Conservation (phyloP, 2,797 vertebrate species). For the Pseudochaenichthys georgianus region DNA sequence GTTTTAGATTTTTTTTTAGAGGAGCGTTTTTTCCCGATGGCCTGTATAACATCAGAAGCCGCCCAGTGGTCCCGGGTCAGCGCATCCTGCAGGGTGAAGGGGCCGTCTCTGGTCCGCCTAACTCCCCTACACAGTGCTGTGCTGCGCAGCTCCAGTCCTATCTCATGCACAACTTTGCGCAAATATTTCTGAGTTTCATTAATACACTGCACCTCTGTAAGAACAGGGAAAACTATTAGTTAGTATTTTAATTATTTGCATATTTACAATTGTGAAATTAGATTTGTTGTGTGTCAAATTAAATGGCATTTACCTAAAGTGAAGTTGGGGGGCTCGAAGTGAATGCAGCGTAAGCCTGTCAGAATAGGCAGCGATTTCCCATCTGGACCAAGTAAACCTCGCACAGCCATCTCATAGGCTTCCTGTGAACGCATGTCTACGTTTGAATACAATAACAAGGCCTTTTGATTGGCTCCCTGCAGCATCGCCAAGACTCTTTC, state of each 20-base stretch:
- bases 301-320: slow-evolving; percentile 88
- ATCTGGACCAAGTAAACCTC: slow-evolving; percentile 89
- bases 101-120: slow-evolving; percentile 89
- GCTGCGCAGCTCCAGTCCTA: slow-evolving; percentile 93
- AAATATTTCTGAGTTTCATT: slow-evolving; percentile 94
- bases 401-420: slow-evolving; percentile 93
- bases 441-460: slow-evolving; percentile 90
- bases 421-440: slow-evolving; percentile 92
- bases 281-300: background rate
- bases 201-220: slow-evolving; percentile 92
- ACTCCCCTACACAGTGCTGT: slow-evolving; percentile 89
- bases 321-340: slow-evolving; percentile 90
- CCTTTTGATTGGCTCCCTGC: slow-evolving; percentile 94
- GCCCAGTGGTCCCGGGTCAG: slow-evolving; percentile 90
- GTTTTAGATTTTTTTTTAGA: slow-evolving; percentile 39
- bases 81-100: slow-evolving; percentile 87
- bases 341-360: slow-evolving; percentile 87
- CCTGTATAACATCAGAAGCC: slow-evolving; percentile 79
- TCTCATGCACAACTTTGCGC: slow-evolving; percentile 91
- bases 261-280: background rate
- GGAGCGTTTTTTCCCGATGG: slow-evolving; percentile 75
- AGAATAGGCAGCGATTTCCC: slow-evolving; percentile 90
- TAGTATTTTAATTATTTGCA: background rate
- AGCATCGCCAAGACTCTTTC: slow-evolving; percentile 91
- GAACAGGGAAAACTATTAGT: slow-evolving; percentile 11